These are phyloP conservation scores for Caenorhabditis sp. DNA, from an alignment of 2,888 invertebrate genomes.

Conservation along the genomic window DNA sequence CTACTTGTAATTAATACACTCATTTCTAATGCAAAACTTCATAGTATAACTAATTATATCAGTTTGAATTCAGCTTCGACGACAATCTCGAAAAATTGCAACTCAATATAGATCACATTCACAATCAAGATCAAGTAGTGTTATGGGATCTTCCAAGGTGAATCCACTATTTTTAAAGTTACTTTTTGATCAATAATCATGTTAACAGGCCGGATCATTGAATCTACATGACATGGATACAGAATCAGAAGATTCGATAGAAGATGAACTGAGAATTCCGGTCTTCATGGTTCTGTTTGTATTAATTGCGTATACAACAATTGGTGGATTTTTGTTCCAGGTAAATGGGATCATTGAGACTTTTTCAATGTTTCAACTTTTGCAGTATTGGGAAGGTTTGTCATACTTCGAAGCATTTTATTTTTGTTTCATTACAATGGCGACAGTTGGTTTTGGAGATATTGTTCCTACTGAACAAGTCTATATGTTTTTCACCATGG, in stretches of 20 bases:
- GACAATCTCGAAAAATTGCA: conserved; percentile 65
- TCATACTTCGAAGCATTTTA: conserved; percentile 70
- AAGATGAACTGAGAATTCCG: conserved; percentile 63
- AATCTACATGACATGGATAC: conserved; percentile 68
- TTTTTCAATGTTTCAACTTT: conserved; percentile 7
- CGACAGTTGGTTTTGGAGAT: conserved; percentile 71
- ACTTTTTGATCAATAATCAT: conserved; percentile 1
- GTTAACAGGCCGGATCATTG: conserved; percentile 51
- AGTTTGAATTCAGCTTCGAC: conserved; percentile 53
- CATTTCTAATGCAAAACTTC: no score
- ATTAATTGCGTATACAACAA: conserved; percentile 67
- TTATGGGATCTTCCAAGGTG: conserved; percentile 47
- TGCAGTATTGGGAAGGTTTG: conserved; percentile 65
- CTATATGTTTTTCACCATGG: conserved; percentile 71
- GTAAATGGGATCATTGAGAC: conserved; percentile 17
- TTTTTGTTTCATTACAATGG: conserved; percentile 71
- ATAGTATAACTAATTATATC: no score
- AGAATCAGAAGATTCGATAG: conserved; percentile 50
- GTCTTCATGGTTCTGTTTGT: conserved; percentile 70
- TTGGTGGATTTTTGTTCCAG: conserved; percentile 69
- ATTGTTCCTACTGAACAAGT: conserved; percentile 70
- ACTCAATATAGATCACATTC: conserved; percentile 59
- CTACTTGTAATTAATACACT: conserved; percentile 7
- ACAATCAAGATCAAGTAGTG: conserved; percentile 54
- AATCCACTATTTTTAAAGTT: background rate